phyloP scores from a whole-genome alignment of 2,888 invertebrate species.

The Sphinx pinastri region DNA sequence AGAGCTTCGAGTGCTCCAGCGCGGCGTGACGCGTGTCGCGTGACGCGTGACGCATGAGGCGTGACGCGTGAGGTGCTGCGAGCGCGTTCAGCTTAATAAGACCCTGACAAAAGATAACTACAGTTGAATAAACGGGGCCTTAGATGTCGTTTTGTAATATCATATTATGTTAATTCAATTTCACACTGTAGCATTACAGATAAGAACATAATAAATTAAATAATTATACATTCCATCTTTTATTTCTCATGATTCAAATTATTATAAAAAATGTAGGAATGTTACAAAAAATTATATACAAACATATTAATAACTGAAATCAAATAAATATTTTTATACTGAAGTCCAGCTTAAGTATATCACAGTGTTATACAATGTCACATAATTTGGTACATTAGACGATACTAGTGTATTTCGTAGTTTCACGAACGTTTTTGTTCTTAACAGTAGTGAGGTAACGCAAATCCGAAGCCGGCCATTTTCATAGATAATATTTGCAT shows the following conservation, averaged over 20 bases:
- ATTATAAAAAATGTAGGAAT: neutral
- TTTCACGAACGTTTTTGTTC: neutral
- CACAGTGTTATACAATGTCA: neutral
- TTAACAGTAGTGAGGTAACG: neutral
- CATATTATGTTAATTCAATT: neutral
- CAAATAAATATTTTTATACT: neutral
- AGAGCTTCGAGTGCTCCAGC: too few relatives aligned
- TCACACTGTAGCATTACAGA: neutral
- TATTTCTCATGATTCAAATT: conserved; percentile 12
- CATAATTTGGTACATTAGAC: neutral
- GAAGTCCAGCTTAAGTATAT: conserved; percentile 19
- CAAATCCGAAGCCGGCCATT: neutral
- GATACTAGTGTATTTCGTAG: neutral
- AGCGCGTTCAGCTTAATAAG: too few relatives aligned
- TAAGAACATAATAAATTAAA: conserved; percentile 13
- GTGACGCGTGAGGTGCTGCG: too few relatives aligned
- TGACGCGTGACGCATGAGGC: too few relatives aligned
- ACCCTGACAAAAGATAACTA: too few relatives aligned
- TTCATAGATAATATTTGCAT: neutral
- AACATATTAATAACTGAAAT: conserved; percentile 2
- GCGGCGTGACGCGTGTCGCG: too few relatives aligned
- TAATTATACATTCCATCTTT: conserved; percentile 3
- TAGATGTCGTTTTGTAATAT: neutral
- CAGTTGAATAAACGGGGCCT: too few relatives aligned
- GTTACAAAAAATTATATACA: conserved; percentile 27